phyloP scores from a whole-genome alignment of 2,113 vertebrate species.

The Scomber scombrus region DNA sequence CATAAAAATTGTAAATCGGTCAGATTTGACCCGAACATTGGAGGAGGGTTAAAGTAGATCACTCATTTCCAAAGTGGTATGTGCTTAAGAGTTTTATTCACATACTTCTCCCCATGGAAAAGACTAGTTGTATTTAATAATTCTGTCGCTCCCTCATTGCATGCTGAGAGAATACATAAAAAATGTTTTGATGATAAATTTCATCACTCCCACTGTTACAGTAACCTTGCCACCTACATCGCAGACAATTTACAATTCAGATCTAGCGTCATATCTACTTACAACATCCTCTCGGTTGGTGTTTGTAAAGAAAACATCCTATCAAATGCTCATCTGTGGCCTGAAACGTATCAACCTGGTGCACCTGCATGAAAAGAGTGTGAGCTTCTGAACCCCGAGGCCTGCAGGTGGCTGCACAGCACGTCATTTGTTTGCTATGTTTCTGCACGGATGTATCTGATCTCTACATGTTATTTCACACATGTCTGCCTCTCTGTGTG shows the following conservation, averaged over 20 bases:
- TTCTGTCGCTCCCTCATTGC: not conserved
- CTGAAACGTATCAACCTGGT: not conserved
- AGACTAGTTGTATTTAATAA: not conserved
- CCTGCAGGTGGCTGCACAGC: constrained; percentile 8
- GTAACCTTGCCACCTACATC: constrained; percentile 1
- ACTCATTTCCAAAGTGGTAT: not conserved
- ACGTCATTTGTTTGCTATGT: constrained; percentile 2
- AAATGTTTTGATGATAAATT: constrained; percentile 15
- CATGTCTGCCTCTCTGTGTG: constrained; percentile 19
- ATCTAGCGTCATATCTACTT: not conserved
- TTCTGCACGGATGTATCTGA: constrained; percentile 16
- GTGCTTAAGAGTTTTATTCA: not conserved
- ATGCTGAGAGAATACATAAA: constrained; percentile 21
- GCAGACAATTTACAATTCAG: constrained; percentile 7
- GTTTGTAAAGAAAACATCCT: constrained; percentile 24
- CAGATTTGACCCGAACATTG: too few species aligned
- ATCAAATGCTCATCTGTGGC: not conserved
- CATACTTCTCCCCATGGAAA: not conserved
- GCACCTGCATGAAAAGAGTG: constrained; percentile 16
- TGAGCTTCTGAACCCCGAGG: constrained; percentile 1
- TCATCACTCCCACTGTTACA: constrained; percentile 9
- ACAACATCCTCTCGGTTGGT: constrained; percentile 14
- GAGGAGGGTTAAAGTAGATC: not conserved
- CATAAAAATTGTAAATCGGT: too few species aligned
- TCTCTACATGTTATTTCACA: constrained; percentile 40